These are phyloP conservation scores for Siderastrea siderea DNA, from an alignment of 92 coral and sea anemone genomes.

Conservation along the genomic window DNA sequence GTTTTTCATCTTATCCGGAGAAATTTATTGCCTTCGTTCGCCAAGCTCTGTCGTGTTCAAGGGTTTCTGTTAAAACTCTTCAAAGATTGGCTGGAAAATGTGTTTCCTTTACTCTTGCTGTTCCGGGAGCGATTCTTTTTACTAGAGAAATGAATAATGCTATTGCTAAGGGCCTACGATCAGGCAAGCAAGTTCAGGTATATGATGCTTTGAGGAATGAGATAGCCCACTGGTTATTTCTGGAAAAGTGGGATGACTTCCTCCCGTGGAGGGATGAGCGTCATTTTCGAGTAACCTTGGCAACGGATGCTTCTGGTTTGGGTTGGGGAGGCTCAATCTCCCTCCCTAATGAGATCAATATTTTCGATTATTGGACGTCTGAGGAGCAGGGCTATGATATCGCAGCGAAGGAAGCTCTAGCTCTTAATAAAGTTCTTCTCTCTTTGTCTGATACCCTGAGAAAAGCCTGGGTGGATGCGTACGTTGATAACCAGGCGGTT, in stretches of 20 bases:
- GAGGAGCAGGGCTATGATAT: too few relatives aligned
- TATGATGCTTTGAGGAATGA: too few relatives aligned
- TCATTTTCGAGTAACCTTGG: constrained; percentile 8
- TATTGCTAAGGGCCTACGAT: too few relatives aligned
- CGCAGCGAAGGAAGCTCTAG: too few relatives aligned
- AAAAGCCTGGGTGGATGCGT: constrained; percentile 59
- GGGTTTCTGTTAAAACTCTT: constrained; percentile 37
- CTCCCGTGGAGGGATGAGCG: too few relatives aligned
- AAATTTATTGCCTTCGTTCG: constrained; percentile 19
- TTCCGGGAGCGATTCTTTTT: constrained; percentile 33
- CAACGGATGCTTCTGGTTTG: constrained; percentile 69
- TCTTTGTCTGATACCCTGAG: neutral
- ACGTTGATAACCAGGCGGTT: constrained; percentile 61
- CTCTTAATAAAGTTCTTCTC: constrained; percentile 29
- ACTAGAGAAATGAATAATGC: too few relatives aligned
- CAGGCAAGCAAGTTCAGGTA: too few relatives aligned
- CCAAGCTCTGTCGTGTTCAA: neutral
- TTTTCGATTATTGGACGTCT: too few relatives aligned
- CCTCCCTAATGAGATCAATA: neutral
- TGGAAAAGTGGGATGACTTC: too few relatives aligned
- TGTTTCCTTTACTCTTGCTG: neutral
- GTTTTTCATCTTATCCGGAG: constrained; percentile 13
- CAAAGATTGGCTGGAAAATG: constrained; percentile 65
- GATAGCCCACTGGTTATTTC: too few relatives aligned
- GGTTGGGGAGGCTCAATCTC: constrained; percentile 59